Percentiles rank a stretch among this genome's conserved stretches.
These are phyloP conservation scores for Laticauda colubrina DNA, from an alignment of 2,113 vertebrate species.

Conservation along the genomic window DNA sequence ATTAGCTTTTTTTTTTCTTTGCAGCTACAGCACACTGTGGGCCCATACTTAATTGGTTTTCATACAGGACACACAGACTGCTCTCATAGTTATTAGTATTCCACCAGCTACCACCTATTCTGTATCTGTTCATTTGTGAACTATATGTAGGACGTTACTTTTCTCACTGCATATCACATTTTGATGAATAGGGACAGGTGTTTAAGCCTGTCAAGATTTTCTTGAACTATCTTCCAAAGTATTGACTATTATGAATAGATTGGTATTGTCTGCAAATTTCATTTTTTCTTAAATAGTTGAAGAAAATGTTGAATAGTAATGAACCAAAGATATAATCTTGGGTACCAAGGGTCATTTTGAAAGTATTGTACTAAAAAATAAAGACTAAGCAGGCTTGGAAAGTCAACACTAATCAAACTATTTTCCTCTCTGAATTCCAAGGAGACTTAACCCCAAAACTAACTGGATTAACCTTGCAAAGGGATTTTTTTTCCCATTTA, in stretches of 20 bases:
- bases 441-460: too few relatives aligned
- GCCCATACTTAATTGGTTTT: too few relatives aligned
- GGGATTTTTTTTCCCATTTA: too few relatives aligned
- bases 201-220: too few relatives aligned
- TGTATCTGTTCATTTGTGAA: neutral
- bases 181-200: too few relatives aligned
- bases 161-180: too few relatives aligned
- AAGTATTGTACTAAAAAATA: neutral
- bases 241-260: too few relatives aligned
- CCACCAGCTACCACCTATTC: neutral
- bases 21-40: neutral
- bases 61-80: neutral
- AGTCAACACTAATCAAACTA: neutral
- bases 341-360: neutral
- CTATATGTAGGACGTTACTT: neutral
- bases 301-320: neutral
- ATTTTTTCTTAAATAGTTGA: neutral
- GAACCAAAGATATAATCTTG: neutral
- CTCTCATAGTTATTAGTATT: neutral
- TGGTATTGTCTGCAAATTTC: too few relatives aligned
- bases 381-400: neutral
- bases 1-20: neutral
- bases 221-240: too few relatives aligned
- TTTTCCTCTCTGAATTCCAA: neutral
- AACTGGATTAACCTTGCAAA: too few relatives aligned